Conservation (phyloP, 2,113 vertebrate species). For the Eleginops maclovinus region DNA sequence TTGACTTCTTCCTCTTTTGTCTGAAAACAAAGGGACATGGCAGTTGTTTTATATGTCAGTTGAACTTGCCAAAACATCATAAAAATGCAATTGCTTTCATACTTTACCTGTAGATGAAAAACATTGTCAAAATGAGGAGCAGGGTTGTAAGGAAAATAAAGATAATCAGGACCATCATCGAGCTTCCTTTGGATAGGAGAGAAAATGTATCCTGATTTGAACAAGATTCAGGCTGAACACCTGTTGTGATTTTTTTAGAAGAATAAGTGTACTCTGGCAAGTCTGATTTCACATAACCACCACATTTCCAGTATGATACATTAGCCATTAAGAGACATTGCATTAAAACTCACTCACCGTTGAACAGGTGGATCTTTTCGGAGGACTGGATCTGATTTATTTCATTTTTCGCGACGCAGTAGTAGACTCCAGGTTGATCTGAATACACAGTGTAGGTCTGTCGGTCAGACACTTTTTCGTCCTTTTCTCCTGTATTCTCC, state of each 20-base stretch:
- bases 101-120: slow-evolving; percentile 67
- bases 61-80: accelerated
- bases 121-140: slow-evolving; percentile 10
- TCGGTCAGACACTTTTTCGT: accelerated
- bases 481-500: accelerated
- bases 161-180: not conserved
- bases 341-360: slow-evolving; percentile 57
- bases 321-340: not conserved
- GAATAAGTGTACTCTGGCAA: not conserved
- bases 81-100: not conserved
- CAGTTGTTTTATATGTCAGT: not conserved
- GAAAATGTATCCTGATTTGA: not conserved
- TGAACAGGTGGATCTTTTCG: slow-evolving; percentile 15
- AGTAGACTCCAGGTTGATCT: slow-evolving; percentile 64
- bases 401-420: slow-evolving; percentile 65
- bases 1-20: slow-evolving; percentile 34
- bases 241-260: not conserved
- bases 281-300: not conserved
- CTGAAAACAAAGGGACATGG: slow-evolving; percentile 25
- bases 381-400: slow-evolving; percentile 20
- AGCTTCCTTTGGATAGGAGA: slow-evolving; percentile 38
- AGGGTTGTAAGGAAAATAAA: slow-evolving; percentile 9
- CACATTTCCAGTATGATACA: not conserved
- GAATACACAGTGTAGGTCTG: slow-evolving; percentile 59
- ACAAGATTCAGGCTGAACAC: not conserved